Conservation (phyloP, 2,888 invertebrate species). For the Diploptera punctata region DNA sequence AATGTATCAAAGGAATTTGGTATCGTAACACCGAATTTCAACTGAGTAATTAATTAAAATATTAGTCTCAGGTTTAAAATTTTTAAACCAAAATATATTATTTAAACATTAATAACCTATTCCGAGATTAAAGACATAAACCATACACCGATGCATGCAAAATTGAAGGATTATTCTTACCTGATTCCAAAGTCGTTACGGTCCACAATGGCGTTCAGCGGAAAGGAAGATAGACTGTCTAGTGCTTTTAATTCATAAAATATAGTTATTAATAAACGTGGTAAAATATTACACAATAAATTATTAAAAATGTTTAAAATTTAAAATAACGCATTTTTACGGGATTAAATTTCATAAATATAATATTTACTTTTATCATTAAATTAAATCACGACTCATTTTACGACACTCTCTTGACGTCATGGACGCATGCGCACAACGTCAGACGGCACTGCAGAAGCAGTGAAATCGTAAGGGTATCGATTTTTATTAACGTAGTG, state of each 20-base stretch:
- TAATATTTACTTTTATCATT: neutral
- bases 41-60: constrained; percentile 57
- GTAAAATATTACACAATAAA: neutral
- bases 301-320: neutral
- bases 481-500: constrained; percentile 81
- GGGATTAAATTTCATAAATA: neutral
- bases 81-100: constrained; percentile 47
- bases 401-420: constrained; percentile 50
- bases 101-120: constrained; percentile 50
- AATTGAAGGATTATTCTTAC: constrained; percentile 72
- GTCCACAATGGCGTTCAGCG: constrained; percentile 80
- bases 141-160: constrained; percentile 70
- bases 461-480: constrained; percentile 70
- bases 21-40: constrained; percentile 66
- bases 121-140: constrained; percentile 57
- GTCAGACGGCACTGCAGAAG: constrained; percentile 63
- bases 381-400: constrained; percentile 1
- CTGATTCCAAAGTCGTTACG: constrained; percentile 74
- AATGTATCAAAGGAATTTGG: constrained; percentile 72
- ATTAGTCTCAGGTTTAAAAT: constrained; percentile 57
- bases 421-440: constrained; percentile 60
- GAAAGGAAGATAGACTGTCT: constrained; percentile 27
- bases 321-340: neutral
- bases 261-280: neutral
- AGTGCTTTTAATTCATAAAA: constrained; percentile 22